Evolutionary conservation across 2,797 vertebrate species (phyloP).

Genomic region (Malurus leucopterus): DNA sequence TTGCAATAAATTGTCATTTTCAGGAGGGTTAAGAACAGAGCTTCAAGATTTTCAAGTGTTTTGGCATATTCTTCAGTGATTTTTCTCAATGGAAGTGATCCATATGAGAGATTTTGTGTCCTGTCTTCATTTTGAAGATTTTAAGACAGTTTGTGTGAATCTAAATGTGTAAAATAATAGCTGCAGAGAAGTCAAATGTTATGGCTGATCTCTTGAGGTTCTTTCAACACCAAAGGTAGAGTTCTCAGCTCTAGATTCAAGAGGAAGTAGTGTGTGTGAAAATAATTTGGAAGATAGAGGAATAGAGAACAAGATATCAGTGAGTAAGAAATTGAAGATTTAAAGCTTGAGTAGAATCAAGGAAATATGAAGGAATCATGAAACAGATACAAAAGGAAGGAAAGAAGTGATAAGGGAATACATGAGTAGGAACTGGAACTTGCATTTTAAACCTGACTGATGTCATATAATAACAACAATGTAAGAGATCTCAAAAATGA

Average conservation of each 20-base stretch:
- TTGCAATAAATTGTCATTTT: constrained; percentile 5
- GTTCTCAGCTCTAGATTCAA: not conserved
- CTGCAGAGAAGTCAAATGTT: constrained; percentile 44
- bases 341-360: not conserved
- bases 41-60: not conserved
- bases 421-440: not conserved
- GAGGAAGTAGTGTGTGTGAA: not conserved
- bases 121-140: not conserved
- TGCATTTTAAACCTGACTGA: not conserved
- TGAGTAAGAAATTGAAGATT: not conserved
- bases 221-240: not conserved
- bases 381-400: not conserved
- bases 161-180: constrained; percentile 22
- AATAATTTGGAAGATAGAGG: not conserved
- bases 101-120: not conserved
- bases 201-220: constrained; percentile 11
- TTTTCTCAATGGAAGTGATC: not conserved
- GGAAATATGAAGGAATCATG: not conserved
- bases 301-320: not conserved
- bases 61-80: not conserved
- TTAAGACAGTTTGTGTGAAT: constrained; percentile 24
- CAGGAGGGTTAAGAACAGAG: not conserved
- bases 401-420: not conserved
- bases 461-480: not conserved
- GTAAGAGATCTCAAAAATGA: not conserved